Evolutionary conservation across 2,888 invertebrate species (phyloP).

Genomic region (Phalera bucephala): DNA sequence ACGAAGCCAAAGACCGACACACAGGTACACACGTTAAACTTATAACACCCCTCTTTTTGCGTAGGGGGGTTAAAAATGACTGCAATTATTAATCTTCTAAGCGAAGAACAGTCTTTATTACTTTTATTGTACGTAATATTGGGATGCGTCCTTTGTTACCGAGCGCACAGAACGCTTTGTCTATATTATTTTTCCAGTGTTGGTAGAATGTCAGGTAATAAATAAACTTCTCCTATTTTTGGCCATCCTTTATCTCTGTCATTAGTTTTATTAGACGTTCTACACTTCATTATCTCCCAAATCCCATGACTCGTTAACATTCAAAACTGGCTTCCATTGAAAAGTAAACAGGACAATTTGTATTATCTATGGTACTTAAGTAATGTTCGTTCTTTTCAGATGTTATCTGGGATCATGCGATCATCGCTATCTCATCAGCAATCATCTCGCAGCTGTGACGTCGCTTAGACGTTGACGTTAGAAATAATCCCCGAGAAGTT

Average conservation of each 20-base stretch:
- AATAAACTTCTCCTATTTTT: neutral
- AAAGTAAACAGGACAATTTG: conserved; percentile 27
- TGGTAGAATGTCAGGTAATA: neutral
- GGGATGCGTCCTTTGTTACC: too few relatives aligned
- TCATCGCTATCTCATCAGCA: conserved; percentile 56
- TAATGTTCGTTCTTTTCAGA: conserved; percentile 59
- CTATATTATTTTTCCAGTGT: neutral
- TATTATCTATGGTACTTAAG: conserved; percentile 30
- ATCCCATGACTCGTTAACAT: neutral
- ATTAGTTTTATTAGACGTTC: conserved; percentile 15
- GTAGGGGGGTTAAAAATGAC: too few relatives aligned
- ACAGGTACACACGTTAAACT: too few relatives aligned
- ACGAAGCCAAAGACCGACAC: too few relatives aligned
- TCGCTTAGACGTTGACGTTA: conserved; percentile 28
- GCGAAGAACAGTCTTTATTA: too few relatives aligned
- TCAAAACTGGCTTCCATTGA: conserved; percentile 5
- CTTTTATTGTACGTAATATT: too few relatives aligned
- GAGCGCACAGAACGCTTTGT: too few relatives aligned
- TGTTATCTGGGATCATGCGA: conserved; percentile 68
- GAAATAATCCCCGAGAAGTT: conserved; percentile 19
- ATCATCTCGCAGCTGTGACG: conserved; percentile 49
- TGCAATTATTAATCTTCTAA: too few relatives aligned
- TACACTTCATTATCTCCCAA: neutral
- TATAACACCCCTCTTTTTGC: too few relatives aligned
- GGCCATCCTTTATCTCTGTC: neutral